Conservation (phyloP, 2,888 invertebrate species). For the Cylloceria caligata region DNA sequence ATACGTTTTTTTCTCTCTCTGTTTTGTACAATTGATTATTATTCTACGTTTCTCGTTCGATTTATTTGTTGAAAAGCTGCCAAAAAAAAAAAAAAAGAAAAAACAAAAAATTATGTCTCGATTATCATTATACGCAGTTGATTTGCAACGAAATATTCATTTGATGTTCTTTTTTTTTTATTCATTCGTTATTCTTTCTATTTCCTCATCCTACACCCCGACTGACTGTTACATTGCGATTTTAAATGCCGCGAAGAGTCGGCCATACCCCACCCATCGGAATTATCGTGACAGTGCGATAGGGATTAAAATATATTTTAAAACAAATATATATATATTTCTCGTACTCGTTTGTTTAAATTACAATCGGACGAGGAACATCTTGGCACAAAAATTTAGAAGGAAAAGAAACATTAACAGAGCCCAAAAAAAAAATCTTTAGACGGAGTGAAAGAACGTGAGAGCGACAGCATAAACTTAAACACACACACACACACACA, state of each 20-base stretch:
- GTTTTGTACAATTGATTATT: slow-evolving; percentile 39
- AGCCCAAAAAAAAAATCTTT: slow-evolving; percentile 31
- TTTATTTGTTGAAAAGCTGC: slow-evolving; percentile 25
- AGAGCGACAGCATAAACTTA: slow-evolving; percentile 26
- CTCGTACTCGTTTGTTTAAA: slow-evolving; percentile 42
- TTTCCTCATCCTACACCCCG: slow-evolving; percentile 22
- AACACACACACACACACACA: slow-evolving; percentile 23
- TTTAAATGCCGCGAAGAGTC: slow-evolving; percentile 42
- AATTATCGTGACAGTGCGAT: slow-evolving; percentile 65
- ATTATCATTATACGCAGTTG: slow-evolving; percentile 44
- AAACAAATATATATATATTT: slow-evolving; percentile 19
- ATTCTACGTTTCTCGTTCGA: slow-evolving; percentile 36
- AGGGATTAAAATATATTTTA: slow-evolving; percentile 37
- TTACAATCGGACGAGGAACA: slow-evolving; percentile 35
- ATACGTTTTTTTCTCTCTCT: slow-evolving; percentile 34
- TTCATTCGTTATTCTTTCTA: slow-evolving; percentile 15
- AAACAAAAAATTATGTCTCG: slow-evolving; percentile 38
- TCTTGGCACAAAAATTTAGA: slow-evolving; percentile 33
- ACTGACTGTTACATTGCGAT: slow-evolving; percentile 33
- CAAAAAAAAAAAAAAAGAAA: slow-evolving; percentile 25
- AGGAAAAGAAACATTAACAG: slow-evolving; percentile 5
- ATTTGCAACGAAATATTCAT: slow-evolving; percentile 10
- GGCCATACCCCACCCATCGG: slow-evolving; percentile 42
- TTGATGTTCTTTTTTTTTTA: slow-evolving; percentile 1
- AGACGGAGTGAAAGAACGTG: slow-evolving; percentile 42